phyloP scores from a whole-genome alignment of 2,797 vertebrate genomes.

The Podargus strigoides region DNA sequence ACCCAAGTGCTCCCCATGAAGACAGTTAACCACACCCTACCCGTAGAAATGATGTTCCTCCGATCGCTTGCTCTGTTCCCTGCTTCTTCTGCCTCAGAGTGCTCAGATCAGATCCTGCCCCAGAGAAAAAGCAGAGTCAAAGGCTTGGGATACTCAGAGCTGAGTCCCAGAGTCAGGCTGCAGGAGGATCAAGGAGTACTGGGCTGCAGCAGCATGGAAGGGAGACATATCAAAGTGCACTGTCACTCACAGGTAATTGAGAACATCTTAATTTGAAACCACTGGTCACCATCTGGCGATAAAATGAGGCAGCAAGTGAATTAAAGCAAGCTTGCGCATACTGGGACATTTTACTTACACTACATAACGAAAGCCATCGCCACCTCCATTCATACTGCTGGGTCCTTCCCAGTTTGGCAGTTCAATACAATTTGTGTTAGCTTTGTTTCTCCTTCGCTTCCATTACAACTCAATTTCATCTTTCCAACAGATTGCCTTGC shows the following conservation, averaged over 20 bases:
- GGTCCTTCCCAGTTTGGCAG: not conserved
- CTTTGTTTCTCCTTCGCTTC: not conserved
- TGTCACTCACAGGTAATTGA: not conserved
- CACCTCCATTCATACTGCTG: not conserved
- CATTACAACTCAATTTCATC: not conserved
- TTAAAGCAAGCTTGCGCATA: not conserved
- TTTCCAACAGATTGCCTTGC: not conserved
- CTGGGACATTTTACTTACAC: not conserved
- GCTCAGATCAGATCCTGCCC: slow-evolving; percentile 59
- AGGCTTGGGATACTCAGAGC: not conserved
- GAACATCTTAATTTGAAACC: not conserved
- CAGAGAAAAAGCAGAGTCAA: slow-evolving; percentile 59
- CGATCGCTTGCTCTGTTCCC: slow-evolving; percentile 34
- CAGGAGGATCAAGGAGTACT: not conserved
- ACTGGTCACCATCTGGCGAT: slow-evolving; percentile 5
- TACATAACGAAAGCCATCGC: not conserved
- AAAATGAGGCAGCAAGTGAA: not conserved
- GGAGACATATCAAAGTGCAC: not conserved
- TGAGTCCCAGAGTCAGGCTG: not conserved
- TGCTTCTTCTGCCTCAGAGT: slow-evolving; percentile 52
- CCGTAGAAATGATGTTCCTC: slow-evolving; percentile 46
- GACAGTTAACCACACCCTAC: slow-evolving; percentile 28
- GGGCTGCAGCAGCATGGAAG: slow-evolving; percentile 1
- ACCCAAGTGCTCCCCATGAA: not conserved
- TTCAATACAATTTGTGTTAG: not conserved